Conservation (phyloP, 2,113 vertebrate genomes). For the Camelus dromedarius region DNA sequence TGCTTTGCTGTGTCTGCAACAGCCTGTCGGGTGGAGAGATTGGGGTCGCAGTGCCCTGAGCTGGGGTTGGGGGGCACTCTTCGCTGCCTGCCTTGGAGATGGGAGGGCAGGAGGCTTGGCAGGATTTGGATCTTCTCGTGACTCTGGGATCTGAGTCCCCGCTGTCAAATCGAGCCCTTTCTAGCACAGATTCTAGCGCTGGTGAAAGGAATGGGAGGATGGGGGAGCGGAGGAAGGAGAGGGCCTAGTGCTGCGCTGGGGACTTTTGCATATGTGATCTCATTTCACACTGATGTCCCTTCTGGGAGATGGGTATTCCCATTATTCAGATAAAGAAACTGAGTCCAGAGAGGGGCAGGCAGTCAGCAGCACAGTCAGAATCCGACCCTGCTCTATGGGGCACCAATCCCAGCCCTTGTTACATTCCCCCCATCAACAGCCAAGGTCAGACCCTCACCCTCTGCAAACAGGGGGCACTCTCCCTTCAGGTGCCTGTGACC, state of each 20-base stretch:
- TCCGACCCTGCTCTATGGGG: too few species aligned
- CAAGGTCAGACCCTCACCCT: not conserved
- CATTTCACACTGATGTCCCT: not conserved
- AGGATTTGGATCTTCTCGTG: not conserved
- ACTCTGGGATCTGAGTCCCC: not conserved
- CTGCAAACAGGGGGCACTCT: too few species aligned
- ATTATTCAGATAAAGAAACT: constrained; percentile 23
- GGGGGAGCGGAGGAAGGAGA: not conserved
- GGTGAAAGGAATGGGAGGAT: not conserved
- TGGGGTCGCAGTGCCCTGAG: not conserved
- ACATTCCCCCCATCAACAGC: not conserved
- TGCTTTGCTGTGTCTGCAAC: constrained; percentile 13
- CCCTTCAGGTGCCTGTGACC: rapidly evolving
- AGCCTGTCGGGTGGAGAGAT: not conserved
- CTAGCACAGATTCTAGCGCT: not conserved
- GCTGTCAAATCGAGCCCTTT: not conserved
- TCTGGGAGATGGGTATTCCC: not conserved
- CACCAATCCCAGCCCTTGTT: not conserved
- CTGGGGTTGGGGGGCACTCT: not conserved
- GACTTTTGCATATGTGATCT: not conserved
- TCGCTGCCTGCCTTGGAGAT: rapidly evolving
- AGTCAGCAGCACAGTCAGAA: not conserved
- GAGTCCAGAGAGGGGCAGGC: not conserved
- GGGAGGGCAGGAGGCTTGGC: not conserved
- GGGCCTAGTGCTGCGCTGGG: not conserved